Evolutionary conservation across 2,888 invertebrate species (phyloP).

Genomic region (Carpatolechia fugitivella): DNA sequence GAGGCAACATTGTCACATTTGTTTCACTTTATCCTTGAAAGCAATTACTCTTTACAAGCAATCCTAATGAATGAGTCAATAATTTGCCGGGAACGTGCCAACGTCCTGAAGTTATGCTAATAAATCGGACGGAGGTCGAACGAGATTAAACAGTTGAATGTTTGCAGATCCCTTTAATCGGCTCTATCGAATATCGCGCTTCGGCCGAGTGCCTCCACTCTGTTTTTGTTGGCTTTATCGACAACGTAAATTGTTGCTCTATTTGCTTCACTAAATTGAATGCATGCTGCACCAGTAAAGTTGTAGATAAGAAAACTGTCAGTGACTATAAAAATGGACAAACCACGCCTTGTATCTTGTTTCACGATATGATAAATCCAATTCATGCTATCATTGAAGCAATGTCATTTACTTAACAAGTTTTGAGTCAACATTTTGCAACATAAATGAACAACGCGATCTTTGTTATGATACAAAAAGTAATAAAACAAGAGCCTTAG

Average conservation of each 20-base stretch:
- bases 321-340: background rate
- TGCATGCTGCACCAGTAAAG: conserved; percentile 1
- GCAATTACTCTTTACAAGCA: conserved; percentile 1
- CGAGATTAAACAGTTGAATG: conserved; percentile 14
- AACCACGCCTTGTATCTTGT: conserved; percentile 3
- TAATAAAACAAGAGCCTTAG: background rate
- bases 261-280: conserved; percentile 3
- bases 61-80: conserved; percentile 2
- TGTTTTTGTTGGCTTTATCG: conserved; percentile 8
- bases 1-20: background rate
- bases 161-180: conserved; percentile 16
- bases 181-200: conserved; percentile 12
- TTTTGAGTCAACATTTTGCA: background rate
- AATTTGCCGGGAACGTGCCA: conserved; percentile 2
- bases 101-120: conserved; percentile 11
- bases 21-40: background rate
- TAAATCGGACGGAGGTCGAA: conserved; percentile 12
- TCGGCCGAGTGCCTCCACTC: background rate
- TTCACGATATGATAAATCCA: background rate
- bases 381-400: background rate
- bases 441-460: background rate
- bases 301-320: conserved; percentile 5
- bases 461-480: background rate
- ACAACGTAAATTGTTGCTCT: background rate
- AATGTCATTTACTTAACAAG: background rate